Base-by-base conservation (phyloP, 2,888 invertebrate species). In the Sphaerophoria taeniata region DNA sequence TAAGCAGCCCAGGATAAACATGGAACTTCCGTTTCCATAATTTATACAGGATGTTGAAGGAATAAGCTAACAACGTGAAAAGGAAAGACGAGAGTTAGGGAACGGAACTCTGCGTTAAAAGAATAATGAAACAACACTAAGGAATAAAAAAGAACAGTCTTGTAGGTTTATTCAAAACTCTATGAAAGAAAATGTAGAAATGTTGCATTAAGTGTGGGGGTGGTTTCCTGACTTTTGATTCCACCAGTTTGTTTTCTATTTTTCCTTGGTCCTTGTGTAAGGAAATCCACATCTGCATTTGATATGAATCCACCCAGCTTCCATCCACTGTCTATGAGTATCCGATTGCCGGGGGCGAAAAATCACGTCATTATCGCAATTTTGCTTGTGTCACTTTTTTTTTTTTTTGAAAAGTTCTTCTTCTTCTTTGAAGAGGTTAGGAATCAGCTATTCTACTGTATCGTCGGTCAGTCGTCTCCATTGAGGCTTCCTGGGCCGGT, bases 291-390 rank as follows among this genome's bases (percentile, higher is more conserved):
- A 84, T 84, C 84, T 84, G 75, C 71, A 84, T 84, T 72, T 45
- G 60, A 84, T 80, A 80, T 84, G 71, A 72, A 75, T 51, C 9
- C 67, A 45, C n/a, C 49, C 60, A 65, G 14, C 34, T 43, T 9
- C 47, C 58, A 24, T 55, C 31, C 63, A 6, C 34, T 16, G 34
- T 24, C 24, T 16, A 9, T 33, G n/a, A 36, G 6, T 58, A 31
- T 36, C 65, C 69, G 49, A 47, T 65, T 76, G 73, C 73, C 65
- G 51, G 31, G 51, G 85, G 85, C 85, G 76, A 77, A 77, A 85
- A 85, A 85, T 85, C 85, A 85, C 85, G 77, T 85, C 85, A 85
- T 85, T 85, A 85, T 85, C 85, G 76, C 85, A 85, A 85, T 85
- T 85, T 84, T 85, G 76, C 70, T 81, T 81, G 76, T 85, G 85